Evolutionary conservation across 2,888 invertebrate species (phyloP), one percentile per base, ranked within the genome.

Genomic region (Ichneumon xanthorius): DNA sequence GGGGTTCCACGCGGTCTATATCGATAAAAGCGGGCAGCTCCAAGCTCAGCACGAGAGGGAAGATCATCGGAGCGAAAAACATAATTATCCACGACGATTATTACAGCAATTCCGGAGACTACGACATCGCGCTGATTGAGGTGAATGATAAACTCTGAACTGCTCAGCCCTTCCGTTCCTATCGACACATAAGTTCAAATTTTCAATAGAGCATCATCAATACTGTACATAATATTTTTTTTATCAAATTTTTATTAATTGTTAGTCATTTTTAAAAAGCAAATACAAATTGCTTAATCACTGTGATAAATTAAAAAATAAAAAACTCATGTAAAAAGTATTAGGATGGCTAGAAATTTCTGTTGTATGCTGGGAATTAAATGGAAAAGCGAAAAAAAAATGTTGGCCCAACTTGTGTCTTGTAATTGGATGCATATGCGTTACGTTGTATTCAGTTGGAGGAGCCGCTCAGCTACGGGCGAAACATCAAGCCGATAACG

Each of bases 41-140:
- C 77, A 87, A 88, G 68, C 87, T 90, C 70, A 86, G 87, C 65
- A 82, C 86, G n/a, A 71, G 84, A 33, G 90, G 89, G 9, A 82
- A 30, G 19, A 81, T 89, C 19, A 73, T 90, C 65, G 67, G 85
- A 40, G 89, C 90, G 26, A 78, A 82, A 70, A 80, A 80, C 45
- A 87, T 90, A 26, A 82, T 90, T 22, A 48, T 85, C 22, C 93
- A 93, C 78, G 90, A 91, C 71, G 81, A 87, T 26, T 94, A 92
- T 88, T 86, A 88, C 16, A 55, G 81, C 0, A 65, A 67, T 16
- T 87, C 71, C 22, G 82, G 90, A 4, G 93, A 94, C 82, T 91
- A 90, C 77, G 94, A 94, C 80, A 90, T 93, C 40, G 90, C 92
- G 4, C 63, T 92, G 37, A 84, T 92, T 33, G 88, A 90, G 91